Evolutionary conservation across 2,113 vertebrate genomes (phyloP).

Genomic region (Gadus macrocephalus): DNA sequence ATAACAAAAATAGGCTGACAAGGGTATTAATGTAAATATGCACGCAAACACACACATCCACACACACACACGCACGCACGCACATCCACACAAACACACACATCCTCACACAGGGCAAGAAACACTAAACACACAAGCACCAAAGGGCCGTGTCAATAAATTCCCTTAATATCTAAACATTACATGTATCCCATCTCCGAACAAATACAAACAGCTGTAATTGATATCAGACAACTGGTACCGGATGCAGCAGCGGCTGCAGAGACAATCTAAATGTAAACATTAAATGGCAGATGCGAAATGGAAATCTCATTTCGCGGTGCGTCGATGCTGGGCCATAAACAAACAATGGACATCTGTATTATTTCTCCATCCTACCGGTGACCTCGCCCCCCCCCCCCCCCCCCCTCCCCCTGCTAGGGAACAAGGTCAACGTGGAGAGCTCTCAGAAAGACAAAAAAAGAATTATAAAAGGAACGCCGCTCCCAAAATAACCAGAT

Average conservation of each 20-base stretch:
- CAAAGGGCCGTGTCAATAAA: no score
- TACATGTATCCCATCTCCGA: constrained; percentile 21
- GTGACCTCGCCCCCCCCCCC: constrained; percentile 36
- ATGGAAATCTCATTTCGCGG: constrained; percentile 65
- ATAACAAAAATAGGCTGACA: no score
- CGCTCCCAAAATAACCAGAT: constrained; percentile 75
- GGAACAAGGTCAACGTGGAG: constrained; percentile 60
- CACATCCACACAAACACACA: no score
- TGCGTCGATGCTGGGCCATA: constrained; percentile 53
- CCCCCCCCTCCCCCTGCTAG: constrained; percentile 44
- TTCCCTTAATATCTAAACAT: constrained; percentile 6
- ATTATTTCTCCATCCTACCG: constrained; percentile 60
- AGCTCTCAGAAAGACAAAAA: constrained; percentile 15
- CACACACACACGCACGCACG: no score
- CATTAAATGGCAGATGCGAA: constrained; percentile 44
- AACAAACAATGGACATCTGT: constrained; percentile 73
- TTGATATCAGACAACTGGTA: constrained; percentile 58
- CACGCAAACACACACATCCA: no score
- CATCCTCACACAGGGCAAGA: background rate
- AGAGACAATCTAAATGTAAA: constrained; percentile 54
- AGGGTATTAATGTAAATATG: no score
- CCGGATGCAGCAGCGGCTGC: constrained; percentile 50
- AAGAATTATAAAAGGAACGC: constrained; percentile 55
- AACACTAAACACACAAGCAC: no score
- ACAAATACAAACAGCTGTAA: constrained; percentile 64